These are phyloP conservation scores for Candidula unifasciata DNA, from an alignment of 2,888 invertebrate genomes.

Conservation along the genomic window DNA sequence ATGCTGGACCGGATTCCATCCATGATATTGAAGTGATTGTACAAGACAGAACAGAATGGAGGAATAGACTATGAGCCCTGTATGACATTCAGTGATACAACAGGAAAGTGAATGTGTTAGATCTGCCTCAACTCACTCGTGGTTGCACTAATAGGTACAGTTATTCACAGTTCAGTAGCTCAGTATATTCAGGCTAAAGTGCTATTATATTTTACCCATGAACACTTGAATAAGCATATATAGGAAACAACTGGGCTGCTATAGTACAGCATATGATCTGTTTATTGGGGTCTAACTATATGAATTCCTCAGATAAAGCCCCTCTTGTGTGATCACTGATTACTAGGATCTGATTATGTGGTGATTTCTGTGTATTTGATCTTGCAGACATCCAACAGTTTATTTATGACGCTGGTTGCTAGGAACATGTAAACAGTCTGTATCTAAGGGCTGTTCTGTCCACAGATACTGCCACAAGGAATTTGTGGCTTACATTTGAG, in stretches of 20 bases:
- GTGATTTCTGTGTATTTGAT: neutral
- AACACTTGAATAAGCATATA: neutral
- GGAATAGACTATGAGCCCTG: too few relatives aligned
- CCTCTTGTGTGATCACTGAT: neutral
- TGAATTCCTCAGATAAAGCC: neutral
- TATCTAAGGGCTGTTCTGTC: neutral
- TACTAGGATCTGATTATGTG: neutral
- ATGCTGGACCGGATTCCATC: too few relatives aligned
- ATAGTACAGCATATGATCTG: neutral
- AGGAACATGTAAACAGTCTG: slow-evolving; percentile 37
- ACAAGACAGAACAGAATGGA: too few relatives aligned
- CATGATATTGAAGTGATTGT: too few relatives aligned
- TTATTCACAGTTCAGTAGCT: neutral
- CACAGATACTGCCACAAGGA: neutral
- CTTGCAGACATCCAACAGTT: neutral
- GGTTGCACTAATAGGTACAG: neutral
- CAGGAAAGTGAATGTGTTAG: too few relatives aligned
- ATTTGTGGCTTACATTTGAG: neutral
- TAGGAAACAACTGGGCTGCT: neutral
- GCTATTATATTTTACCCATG: neutral
- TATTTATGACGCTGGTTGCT: slow-evolving; percentile 23
- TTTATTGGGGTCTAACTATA: neutral
- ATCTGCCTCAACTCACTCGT: too few relatives aligned
- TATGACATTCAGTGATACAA: too few relatives aligned
- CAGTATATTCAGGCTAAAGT: neutral